These are phyloP conservation scores for Nothocercus nigrocapillus DNA, from an alignment of 2,113 vertebrate species.

Conservation along the genomic window DNA sequence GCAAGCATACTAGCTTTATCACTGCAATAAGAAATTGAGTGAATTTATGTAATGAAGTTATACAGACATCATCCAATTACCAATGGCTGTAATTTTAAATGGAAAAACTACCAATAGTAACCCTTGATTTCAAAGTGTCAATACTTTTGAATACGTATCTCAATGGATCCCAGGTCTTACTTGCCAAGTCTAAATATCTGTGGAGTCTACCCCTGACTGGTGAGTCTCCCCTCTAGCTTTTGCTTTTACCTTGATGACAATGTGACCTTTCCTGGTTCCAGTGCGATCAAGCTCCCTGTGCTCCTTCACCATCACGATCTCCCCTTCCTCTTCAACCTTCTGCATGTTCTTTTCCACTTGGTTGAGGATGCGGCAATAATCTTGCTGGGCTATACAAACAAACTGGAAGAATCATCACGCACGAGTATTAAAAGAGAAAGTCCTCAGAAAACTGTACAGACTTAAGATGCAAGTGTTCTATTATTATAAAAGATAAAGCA, in stretches of 20 bases:
- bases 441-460: background rate
- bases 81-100: background rate
- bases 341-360: conserved; percentile 99
- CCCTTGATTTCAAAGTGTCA: background rate
- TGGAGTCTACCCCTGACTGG: background rate
- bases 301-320: conserved; percentile 99
- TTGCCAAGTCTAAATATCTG: background rate
- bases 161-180: background rate
- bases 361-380: conserved; percentile 98
- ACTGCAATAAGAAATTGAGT: background rate
- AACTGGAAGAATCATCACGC: conserved; percentile 81
- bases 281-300: conserved; percentile 97
- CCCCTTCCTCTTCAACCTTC: conserved; percentile 97
- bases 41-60: background rate
- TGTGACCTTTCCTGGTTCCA: conserved; percentile 97
- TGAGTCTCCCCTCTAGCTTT: background rate
- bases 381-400: conserved; percentile 99
- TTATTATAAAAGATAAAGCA: background rate
- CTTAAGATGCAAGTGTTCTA: conserved; percentile 38
- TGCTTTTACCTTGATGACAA: conserved; percentile 93
- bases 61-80: background rate
- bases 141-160: background rate
- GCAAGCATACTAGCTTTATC: background rate
- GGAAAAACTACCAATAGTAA: background rate
- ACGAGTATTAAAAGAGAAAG: conserved; percentile 32